These are phyloP conservation scores for Ennomos erosarius DNA, from an alignment of 2,888 invertebrate genomes.

Conservation along the genomic window DNA sequence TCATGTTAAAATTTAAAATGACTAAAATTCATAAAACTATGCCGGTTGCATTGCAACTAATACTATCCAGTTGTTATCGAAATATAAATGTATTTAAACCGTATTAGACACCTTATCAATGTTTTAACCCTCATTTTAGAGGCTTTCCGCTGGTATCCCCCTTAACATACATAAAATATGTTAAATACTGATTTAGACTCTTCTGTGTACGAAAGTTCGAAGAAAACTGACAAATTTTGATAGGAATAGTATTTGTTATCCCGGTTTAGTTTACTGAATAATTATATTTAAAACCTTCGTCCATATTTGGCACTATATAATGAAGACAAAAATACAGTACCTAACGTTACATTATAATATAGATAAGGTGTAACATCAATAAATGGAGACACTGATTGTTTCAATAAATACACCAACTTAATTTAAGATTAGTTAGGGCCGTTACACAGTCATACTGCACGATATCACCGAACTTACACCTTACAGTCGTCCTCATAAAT, in stretches of 20 bases:
- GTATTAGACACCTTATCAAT: slow-evolving; percentile 2
- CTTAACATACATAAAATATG: neutral
- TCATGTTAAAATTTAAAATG: neutral
- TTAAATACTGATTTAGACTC: neutral
- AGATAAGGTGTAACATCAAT: slow-evolving; percentile 4
- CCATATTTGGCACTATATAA: slow-evolving; percentile 5
- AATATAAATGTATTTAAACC: neutral
- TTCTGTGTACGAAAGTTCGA: too few species aligned
- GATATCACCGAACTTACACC: slow-evolving; percentile 6
- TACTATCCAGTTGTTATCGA: neutral
- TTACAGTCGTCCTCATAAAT: slow-evolving; percentile 14
- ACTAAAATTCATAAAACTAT: neutral
- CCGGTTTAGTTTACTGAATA: too few species aligned
- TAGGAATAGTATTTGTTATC: too few species aligned
- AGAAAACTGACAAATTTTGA: neutral
- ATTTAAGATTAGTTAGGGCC: slow-evolving; percentile 14
- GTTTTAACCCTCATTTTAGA: too few species aligned
- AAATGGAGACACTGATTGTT: neutral
- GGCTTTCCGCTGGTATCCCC: neutral
- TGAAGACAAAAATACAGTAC: slow-evolving; percentile 1
- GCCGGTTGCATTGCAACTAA: neutral
- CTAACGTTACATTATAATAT: slow-evolving; percentile 2
- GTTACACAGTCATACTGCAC: slow-evolving; percentile 19
- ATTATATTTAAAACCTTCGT: neutral
- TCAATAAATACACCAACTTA: neutral